Base-by-base conservation (phyloP, 2,797 vertebrate species). In the Pteropus rufus region DNA sequence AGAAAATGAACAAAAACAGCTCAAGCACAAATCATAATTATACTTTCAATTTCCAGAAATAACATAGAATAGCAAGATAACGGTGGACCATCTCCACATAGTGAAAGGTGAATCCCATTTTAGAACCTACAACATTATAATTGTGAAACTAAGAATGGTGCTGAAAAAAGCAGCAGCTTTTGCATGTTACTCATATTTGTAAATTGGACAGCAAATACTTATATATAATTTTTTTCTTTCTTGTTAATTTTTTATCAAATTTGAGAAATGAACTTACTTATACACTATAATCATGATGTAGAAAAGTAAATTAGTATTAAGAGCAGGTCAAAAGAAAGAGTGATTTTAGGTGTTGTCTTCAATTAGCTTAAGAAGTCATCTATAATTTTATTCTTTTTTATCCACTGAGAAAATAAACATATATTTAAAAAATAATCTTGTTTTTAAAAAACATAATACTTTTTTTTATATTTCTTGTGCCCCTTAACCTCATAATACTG, bases 1-100 rank as follows among this genome's bases (percentile, higher is more conserved):
- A 65, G n/a, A 60, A 79, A 93, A 41, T 77, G 52, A 81, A 92
- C 62, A 70, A 90, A 91, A 96, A 69, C 80, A 81, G 56, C 54
- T 65, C 36, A 62, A 84, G 49, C 26, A 86, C 46, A 80, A 81
- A 56, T 54, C 70, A 24, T 87, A 76, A 72, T 79, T 58, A 91
- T 94, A 73, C 15, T 69, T 88, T 87, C 44, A 93, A 69, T 69
- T 91, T 84, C 31, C 36, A 67, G 76, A 96, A 92, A 88, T 92
- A 69, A 58, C 80, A 80, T 64, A 52, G n/a, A 70, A 80, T 54
- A 81, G 24, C 16, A 81, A 84, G 60, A 70, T 84, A 75, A 39
- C 2, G 34, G 31, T 44, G n/a, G n/a, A 49, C 60, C n/a, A 21
- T 76, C 49, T 67, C 64, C 4, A 49, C 10, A n/a, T 2, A 60